Conservation (phyloP, 2,113 vertebrate species). For the Prochilodus magdalenae region DNA sequence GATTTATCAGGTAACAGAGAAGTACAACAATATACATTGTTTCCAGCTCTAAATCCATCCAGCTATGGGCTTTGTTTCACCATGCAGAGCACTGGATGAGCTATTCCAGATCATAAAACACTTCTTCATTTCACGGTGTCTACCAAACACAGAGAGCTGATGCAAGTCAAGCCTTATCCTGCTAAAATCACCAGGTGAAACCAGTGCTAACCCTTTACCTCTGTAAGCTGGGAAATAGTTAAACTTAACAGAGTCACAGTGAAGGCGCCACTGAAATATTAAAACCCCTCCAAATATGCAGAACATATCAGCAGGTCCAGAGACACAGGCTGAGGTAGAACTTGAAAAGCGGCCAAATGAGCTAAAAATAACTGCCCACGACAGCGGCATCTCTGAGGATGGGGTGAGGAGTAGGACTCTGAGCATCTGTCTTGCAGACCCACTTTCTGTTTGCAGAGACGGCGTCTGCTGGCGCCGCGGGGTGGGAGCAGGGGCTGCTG, state of each 20-base stretch:
- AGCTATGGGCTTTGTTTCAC: no score
- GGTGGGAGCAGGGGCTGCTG: background rate
- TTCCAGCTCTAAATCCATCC: no score
- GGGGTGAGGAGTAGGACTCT: constrained; percentile 61
- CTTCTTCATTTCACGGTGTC: constrained; percentile 66
- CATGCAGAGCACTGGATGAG: background rate
- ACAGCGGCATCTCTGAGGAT: constrained; percentile 65
- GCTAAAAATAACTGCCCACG: constrained; percentile 73
- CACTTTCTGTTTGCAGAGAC: constrained; percentile 62
- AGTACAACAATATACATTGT: no score
- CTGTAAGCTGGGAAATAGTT: constrained; percentile 7
- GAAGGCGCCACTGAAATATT: constrained; percentile 2
- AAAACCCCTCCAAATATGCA: background rate
- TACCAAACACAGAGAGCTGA: constrained; percentile 47
- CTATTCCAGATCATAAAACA: constrained; percentile 65
- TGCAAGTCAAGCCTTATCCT: background rate
- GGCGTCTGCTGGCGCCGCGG: background rate
- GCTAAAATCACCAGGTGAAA: constrained; percentile 5
- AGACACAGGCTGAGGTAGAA: constrained; percentile 9
- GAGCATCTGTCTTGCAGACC: constrained; percentile 75
- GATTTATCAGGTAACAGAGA: no score
- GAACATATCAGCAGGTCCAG: constrained; percentile 11
- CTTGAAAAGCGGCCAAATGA: constrained; percentile 46
- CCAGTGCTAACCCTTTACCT: constrained; percentile 10
- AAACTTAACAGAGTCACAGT: background rate